Evolutionary conservation across 2,888 invertebrate species (phyloP).

Genomic region (Philereme vetulata): DNA sequence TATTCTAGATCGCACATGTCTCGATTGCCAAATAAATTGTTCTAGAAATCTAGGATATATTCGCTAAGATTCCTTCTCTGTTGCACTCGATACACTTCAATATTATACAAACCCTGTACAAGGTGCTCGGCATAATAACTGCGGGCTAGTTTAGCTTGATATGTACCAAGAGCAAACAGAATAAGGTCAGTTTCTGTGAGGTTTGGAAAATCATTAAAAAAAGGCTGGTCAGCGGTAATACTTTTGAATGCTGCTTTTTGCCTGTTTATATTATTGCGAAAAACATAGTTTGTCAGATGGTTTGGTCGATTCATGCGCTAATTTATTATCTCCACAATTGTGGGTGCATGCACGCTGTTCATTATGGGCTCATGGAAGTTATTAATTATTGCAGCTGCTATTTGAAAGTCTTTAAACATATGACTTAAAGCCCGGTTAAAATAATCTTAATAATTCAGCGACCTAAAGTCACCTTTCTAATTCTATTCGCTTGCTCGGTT

Average conservation of each 20-base stretch:
- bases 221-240: neutral
- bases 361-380: neutral
- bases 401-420: neutral
- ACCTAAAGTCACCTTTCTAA: neutral
- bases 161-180: neutral
- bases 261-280: neutral
- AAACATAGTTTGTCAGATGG: neutral
- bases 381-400: conserved; percentile 1
- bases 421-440: neutral
- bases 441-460: neutral
- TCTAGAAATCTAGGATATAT: neutral
- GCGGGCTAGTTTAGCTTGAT: neutral
- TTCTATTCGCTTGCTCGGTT: neutral
- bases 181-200: neutral
- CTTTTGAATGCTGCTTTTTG: neutral
- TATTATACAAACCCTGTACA: neutral
- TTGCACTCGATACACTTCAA: neutral
- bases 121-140: neutral
- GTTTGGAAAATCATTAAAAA: neutral
- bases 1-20: neutral
- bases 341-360: neutral
- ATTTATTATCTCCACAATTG: neutral
- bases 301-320: neutral
- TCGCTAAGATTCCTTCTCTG: neutral
- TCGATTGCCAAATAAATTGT: neutral